Conservation (phyloP, 2,888 invertebrate species). For the Ormyrus labotus region DNA sequence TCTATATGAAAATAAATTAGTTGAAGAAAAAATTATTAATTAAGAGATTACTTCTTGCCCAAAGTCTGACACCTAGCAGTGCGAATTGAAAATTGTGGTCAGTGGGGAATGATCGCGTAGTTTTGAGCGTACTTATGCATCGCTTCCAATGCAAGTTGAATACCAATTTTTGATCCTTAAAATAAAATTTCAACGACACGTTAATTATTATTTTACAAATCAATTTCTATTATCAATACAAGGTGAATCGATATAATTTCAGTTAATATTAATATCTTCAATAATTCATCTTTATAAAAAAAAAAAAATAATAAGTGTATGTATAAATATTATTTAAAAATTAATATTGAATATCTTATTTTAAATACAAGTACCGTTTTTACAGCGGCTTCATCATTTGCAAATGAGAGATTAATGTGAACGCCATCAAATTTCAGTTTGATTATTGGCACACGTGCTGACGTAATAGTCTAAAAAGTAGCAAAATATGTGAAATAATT, state of each 20-base stretch:
- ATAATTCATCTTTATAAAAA: conserved; percentile 3
- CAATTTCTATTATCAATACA: too few relatives aligned
- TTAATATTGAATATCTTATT: too few relatives aligned
- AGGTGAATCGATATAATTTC: too few relatives aligned
- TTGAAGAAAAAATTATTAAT: conserved; percentile 59
- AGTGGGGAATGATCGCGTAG: conserved; percentile 95
- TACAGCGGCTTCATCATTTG: too few relatives aligned
- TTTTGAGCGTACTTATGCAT: conserved; percentile 76
- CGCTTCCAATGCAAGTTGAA: too few relatives aligned
- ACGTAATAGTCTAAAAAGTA: conserved; percentile 85
- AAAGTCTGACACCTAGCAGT: conserved; percentile 94
- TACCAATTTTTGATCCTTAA: too few relatives aligned
- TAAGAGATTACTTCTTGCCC: conserved; percentile 92
- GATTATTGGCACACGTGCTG: conserved; percentile 98
- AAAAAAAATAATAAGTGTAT: not conserved
- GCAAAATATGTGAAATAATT: not conserved
- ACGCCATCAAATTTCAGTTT: conserved; percentile 99
- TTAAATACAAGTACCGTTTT: too few relatives aligned
- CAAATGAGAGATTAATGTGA: conserved; percentile 81
- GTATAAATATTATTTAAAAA: too few relatives aligned
- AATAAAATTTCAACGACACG: too few relatives aligned
- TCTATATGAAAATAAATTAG: conserved; percentile 6
- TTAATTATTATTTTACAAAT: too few relatives aligned
- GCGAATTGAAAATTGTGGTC: conserved; percentile 95
- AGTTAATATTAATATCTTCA: not conserved